Evolutionary conservation across 53 echinoderm and acorn worm species (phyloP), one percentile per base, ranked within the genome.

Genomic region (Actinopyga echinites): DNA sequence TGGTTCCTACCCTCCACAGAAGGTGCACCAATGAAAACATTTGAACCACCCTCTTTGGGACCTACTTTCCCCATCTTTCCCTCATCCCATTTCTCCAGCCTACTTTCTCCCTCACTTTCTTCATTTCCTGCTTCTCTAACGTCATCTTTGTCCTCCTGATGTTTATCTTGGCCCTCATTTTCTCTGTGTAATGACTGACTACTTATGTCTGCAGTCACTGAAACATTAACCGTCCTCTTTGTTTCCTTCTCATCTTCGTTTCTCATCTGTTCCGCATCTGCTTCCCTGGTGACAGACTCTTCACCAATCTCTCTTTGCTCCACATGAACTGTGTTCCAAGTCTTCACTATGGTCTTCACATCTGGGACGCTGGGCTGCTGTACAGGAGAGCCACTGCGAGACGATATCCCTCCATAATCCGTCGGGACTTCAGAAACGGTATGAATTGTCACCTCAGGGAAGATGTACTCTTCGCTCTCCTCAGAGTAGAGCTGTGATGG

Each of bases 401-500:
- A 23, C 19, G 55, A 77, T 20, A 29, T 45, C 5, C 19, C 30
- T 53, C 28, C 56, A 32, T 40, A 40, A 38, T 71, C 71, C n/a
- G 71, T 40, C 6, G 38, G 40, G 15, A 55, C 30, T 30, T 77
- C 77, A 26, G 89, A 69, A 59, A 85, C 45, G 71, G 80, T 43
- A 80, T 89, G 81, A 13, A 89, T 13, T 20, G 89, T 89, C 15
- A 85, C 85, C 85, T 85, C 55, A 11, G 89, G 89, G 64, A 85
- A 89, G 49, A n/a, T 43, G 74, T 80, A 89, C 6, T 64, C 81
- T 23, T 85, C 89, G n/a, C 57, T 56, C 37, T 84, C 84, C 23
- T 80, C 81, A 8, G 81, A 80, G 26, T 59, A 80, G n/a, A 62
- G 63, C 19, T 35, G 30, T 61, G 81, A 60, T 3, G 81, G 62